Percentiles rank a stretch among this genome's conserved stretches.
These are phyloP conservation scores for Rhamphomyia laevipes DNA, from an alignment of 2,888 invertebrate species.

Conservation along the genomic window DNA sequence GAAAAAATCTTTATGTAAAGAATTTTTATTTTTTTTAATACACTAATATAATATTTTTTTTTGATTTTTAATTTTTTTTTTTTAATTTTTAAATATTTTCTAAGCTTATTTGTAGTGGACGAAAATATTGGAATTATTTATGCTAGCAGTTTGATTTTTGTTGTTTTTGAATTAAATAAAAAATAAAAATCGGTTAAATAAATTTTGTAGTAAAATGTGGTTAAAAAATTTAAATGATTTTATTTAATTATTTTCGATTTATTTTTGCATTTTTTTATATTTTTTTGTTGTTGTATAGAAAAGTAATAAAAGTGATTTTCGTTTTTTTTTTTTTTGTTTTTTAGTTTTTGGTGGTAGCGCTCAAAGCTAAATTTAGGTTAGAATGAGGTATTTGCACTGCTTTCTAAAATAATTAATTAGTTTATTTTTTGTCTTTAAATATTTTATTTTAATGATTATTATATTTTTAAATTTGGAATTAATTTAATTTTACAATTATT, in stretches of 20 bases:
- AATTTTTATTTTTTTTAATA: too few species aligned
- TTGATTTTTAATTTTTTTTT: neutral
- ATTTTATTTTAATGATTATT: too few species aligned
- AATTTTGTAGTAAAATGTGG: neutral
- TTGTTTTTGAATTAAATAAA: neutral
- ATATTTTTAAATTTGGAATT: too few species aligned
- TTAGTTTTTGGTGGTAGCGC: neutral
- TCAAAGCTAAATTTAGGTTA: neutral
- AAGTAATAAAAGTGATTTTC: neutral
- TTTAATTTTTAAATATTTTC: neutral
- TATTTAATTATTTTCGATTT: neutral
- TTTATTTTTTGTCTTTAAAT: too few species aligned
- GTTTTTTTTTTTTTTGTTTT: neutral
- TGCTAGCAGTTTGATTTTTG: neutral
- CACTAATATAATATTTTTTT: too few species aligned
- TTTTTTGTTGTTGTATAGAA: neutral
- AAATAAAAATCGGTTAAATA: neutral
- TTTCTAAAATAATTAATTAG: too few species aligned
- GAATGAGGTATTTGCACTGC: neutral
- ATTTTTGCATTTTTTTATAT: neutral
- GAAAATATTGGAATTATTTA: neutral
- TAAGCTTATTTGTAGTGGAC: conserved; percentile 1
- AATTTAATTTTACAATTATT: too few species aligned
- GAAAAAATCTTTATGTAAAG: too few species aligned
- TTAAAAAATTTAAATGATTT: neutral